Conservation (phyloP, 2,113 vertebrate genomes). For the Ctenomys sociabilis region DNA sequence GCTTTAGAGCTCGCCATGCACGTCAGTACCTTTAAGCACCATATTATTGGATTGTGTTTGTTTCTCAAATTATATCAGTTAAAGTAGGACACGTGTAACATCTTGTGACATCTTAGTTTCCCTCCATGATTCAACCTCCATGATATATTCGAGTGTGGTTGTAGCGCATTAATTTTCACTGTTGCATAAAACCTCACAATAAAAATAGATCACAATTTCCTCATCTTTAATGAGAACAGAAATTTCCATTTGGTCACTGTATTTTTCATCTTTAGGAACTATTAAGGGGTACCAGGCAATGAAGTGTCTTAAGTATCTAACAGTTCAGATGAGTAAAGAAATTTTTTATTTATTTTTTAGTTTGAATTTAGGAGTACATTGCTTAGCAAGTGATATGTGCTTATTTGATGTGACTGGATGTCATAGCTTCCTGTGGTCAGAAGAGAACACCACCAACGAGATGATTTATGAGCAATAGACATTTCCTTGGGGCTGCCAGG, state of each 20-base stretch:
- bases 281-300: not conserved
- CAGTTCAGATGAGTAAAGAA: not conserved
- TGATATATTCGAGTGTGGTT: not conserved
- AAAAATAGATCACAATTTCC: not conserved
- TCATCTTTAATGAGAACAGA: not conserved
- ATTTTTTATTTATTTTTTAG: not conserved
- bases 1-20: not conserved
- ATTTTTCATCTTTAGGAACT: not conserved
- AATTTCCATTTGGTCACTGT: not conserved
- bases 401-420: not conserved
- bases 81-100: not conserved
- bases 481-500: not conserved
- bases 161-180: not conserved
- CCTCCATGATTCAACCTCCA: not conserved
- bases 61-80: not conserved
- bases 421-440: not conserved
- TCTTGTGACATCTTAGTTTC: not conserved
- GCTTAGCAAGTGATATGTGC: not conserved
- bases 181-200: not conserved
- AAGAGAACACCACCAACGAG: not conserved
- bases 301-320: not conserved
- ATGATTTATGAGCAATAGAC: not conserved
- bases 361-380: not conserved
- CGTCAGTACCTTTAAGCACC: not conserved
- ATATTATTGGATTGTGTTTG: not conserved